These are phyloP conservation scores for Euplexia lucipara DNA, from an alignment of 2,888 invertebrate species.

Conservation along the genomic window DNA sequence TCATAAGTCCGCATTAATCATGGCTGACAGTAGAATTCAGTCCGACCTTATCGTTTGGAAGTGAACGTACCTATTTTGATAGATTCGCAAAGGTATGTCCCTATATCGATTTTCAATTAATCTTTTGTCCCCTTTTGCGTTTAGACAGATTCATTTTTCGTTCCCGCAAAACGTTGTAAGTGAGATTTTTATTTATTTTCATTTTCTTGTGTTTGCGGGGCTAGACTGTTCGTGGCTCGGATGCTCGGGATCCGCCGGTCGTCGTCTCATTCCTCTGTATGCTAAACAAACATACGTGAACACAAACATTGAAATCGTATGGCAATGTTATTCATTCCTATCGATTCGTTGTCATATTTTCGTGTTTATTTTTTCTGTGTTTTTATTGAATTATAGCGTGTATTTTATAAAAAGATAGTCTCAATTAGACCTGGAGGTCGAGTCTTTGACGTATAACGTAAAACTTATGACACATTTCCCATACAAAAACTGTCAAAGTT, in stretches of 20 bases:
- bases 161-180: slow-evolving; percentile 74
- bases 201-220: slow-evolving; percentile 77
- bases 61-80: slow-evolving; percentile 84
- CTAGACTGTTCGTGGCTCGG: slow-evolving; percentile 58
- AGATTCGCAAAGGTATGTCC: slow-evolving; percentile 85
- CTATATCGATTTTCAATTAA: slow-evolving; percentile 89
- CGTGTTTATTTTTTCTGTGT: slow-evolving; percentile 53
- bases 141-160: slow-evolving; percentile 83
- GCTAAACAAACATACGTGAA: slow-evolving; percentile 81
- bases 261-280: slow-evolving; percentile 76
- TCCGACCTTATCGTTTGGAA: slow-evolving; percentile 83
- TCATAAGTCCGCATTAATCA: slow-evolving; percentile 87
- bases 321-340: slow-evolving; percentile 81
- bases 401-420: slow-evolving; percentile 25
- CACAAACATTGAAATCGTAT: slow-evolving; percentile 83
- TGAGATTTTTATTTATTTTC: slow-evolving; percentile 77
- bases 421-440: too few species aligned
- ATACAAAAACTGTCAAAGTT: too few species aligned
- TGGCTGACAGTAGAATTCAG: slow-evolving; percentile 84
- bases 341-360: slow-evolving; percentile 74
- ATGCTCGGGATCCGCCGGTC: slow-evolving; percentile 68
- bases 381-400: slow-evolving; percentile 42
- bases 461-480: too few species aligned
- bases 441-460: too few species aligned
- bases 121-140: slow-evolving; percentile 86